Percentiles rank a stretch among this genome's conserved stretches.
These are phyloP conservation scores for Alloscopus bannaensis DNA, from an alignment of 2,888 invertebrate species.

Conservation along the genomic window DNA sequence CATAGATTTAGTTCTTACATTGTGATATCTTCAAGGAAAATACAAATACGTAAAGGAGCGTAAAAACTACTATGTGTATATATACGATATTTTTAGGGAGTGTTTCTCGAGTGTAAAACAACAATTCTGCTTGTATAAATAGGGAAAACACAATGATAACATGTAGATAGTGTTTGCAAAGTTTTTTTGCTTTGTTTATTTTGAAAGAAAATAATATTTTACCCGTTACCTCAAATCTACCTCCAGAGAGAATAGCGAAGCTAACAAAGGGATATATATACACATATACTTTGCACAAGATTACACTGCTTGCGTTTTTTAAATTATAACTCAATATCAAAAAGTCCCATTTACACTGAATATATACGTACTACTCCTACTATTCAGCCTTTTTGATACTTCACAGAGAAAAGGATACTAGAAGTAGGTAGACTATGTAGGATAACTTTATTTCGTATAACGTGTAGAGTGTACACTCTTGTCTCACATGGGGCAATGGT, in stretches of 20 bases:
- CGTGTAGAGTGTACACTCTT: background rate
- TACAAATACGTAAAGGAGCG: background rate
- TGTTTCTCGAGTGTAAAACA: too few species aligned
- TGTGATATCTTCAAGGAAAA: background rate
- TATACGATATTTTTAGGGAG: too few species aligned
- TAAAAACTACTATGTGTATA: too few species aligned
- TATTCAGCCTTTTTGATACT: conserved; percentile 15
- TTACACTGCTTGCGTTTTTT: background rate
- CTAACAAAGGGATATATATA: background rate
- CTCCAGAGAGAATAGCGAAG: background rate
- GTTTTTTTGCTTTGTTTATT: background rate
- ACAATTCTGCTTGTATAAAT: background rate
- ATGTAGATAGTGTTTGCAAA: background rate
- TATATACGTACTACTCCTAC: conserved; percentile 30
- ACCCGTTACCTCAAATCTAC: conserved; percentile 20
- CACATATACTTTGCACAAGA: background rate
- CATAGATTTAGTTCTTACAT: background rate
- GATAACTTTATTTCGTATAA: background rate
- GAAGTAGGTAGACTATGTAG: background rate
- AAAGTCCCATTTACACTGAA: conserved; percentile 50
- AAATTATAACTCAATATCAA: background rate
- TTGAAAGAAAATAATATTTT: too few species aligned
- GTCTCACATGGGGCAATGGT: background rate
- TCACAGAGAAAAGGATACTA: background rate
- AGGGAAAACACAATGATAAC: background rate